Evolutionary conservation across 35 echinoderm and acorn worm species (phyloP).

Genomic region (Ophioderma brevispina): DNA sequence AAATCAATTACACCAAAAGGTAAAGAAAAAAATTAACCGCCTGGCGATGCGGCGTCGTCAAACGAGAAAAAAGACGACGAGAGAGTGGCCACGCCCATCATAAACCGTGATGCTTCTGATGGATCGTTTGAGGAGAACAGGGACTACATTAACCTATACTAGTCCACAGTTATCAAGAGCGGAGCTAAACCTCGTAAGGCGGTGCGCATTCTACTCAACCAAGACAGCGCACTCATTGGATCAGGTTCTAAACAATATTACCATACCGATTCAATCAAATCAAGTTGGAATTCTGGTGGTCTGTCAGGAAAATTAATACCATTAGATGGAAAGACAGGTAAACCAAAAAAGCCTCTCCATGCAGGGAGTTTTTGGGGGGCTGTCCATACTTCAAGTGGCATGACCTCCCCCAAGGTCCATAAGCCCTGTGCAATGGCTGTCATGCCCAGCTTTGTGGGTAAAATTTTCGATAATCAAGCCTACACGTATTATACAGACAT

Average conservation of each 20-base stretch:
- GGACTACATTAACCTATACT: constrained; percentile 57
- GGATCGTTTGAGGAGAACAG: constrained; percentile 40
- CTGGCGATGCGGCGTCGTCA: constrained; percentile 49
- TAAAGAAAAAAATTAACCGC: too few relatives aligned
- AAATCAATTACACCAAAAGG: constrained; percentile 57
- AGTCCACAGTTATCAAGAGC: constrained; percentile 69
- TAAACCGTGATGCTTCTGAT: not conserved
- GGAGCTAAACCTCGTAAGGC: constrained; percentile 78
- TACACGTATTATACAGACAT: too few relatives aligned
- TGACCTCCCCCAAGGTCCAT: too few relatives aligned
- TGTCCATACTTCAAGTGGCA: too few relatives aligned
- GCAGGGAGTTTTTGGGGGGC: too few relatives aligned
- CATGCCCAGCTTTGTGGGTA: too few relatives aligned
- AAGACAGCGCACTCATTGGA: constrained; percentile 78
- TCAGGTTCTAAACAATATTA: constrained; percentile 73
- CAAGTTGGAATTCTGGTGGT: too few relatives aligned
- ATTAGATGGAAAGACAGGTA: constrained; percentile 64
- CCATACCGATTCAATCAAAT: constrained; percentile 70
- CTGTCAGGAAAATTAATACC: constrained; percentile 64
- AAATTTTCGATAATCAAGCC: too few relatives aligned
- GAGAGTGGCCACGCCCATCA: constrained; percentile 24
- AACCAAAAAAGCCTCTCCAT: too few relatives aligned
- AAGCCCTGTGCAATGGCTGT: too few relatives aligned
- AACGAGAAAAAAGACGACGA: not conserved
- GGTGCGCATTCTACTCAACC: constrained; percentile 69